A percentile compares a stretch with the other conserved stretches of the same genome.
Evolutionary conservation across 92 coral and sea anemone genomes (phyloP).

Genomic region (Isaurus tuberculatus): DNA sequence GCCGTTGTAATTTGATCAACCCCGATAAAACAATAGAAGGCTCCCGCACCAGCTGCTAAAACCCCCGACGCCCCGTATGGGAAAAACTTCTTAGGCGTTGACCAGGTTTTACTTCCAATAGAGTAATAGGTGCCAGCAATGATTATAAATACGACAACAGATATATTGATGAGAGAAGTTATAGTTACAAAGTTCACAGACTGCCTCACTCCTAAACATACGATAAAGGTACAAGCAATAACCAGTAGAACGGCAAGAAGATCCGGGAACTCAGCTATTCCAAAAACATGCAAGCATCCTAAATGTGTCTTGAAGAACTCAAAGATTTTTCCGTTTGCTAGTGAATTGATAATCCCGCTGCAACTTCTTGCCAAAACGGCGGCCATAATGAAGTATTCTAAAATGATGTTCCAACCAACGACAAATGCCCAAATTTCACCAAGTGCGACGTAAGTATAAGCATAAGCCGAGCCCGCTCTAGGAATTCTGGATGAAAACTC

Average conservation of each 20-base stretch:
- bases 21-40: constrained; percentile 77
- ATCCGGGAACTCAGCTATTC: constrained; percentile 81
- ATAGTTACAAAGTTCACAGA: constrained; percentile 63
- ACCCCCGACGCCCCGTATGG: constrained; percentile 82
- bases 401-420: constrained; percentile 91
- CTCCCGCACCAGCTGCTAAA: constrained; percentile 74
- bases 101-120: constrained; percentile 68
- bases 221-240: constrained; percentile 60
- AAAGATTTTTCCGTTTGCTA: constrained; percentile 70
- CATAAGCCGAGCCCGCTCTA: constrained; percentile 93
- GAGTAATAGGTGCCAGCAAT: constrained; percentile 63
- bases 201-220: constrained; percentile 76
- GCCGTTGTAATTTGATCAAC: constrained; percentile 80
- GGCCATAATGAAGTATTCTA: constrained; percentile 79
- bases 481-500: constrained; percentile 94
- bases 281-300: constrained; percentile 62
- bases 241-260: constrained; percentile 70
- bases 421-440: constrained; percentile 95
- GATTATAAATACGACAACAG: constrained; percentile 66
- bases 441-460: constrained; percentile 80
- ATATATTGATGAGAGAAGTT: constrained; percentile 70
- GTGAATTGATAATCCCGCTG: constrained; percentile 77
- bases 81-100: constrained; percentile 58
- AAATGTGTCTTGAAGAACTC: constrained; percentile 58
- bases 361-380: constrained; percentile 81